These are phyloP conservation scores for Sphecodes monilicornis DNA, from an alignment of 2,888 invertebrate species.

Conservation along the genomic window DNA sequence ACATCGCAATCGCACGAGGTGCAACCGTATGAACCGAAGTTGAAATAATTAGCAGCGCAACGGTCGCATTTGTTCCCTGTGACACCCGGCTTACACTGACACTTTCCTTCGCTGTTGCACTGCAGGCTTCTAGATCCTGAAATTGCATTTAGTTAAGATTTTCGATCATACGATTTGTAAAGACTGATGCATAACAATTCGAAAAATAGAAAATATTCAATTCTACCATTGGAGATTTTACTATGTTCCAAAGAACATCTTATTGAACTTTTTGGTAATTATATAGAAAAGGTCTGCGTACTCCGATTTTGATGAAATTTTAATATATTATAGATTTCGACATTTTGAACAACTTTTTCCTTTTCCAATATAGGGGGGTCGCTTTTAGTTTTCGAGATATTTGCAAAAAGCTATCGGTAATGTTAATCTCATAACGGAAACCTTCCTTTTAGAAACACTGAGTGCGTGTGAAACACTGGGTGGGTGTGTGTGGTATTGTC, in stretches of 20 bases:
- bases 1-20: slow-evolving; percentile 95
- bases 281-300: no score
- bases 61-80: slow-evolving; percentile 97
- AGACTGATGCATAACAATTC: neutral
- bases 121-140: slow-evolving; percentile 95
- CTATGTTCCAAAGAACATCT: neutral
- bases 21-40: slow-evolving; percentile 96
- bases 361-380: no score
- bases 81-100: slow-evolving; percentile 98
- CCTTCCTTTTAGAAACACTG: no score
- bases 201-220: neutral
- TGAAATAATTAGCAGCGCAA: slow-evolving; percentile 94
- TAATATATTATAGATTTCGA: no score
- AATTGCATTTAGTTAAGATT: neutral
- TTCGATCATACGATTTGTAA: neutral
- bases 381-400: no score
- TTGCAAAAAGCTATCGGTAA: no score
- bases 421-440: no score
- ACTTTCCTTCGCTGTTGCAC: slow-evolving; percentile 96
- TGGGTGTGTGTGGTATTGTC: no score
- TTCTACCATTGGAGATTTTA: neutral
- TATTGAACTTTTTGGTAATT: no score
- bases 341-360: no score
- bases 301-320: no score
- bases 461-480: no score